Evolutionary conservation across 2,797 vertebrate genomes (phyloP).

Genomic region (Scyliorhinus canicula): DNA sequence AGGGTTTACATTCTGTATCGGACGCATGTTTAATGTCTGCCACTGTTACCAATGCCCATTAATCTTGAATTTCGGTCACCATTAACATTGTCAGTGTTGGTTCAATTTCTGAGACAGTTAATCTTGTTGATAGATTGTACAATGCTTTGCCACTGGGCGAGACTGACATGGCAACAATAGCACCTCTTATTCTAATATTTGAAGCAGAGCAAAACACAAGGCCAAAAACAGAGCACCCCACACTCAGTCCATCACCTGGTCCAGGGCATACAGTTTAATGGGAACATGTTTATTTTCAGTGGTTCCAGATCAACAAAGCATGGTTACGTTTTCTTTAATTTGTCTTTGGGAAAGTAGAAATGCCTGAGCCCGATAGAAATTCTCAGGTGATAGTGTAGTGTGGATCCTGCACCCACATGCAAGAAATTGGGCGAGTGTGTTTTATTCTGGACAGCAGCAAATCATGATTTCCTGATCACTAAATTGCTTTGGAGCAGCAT

Average conservation of each 20-base stretch:
- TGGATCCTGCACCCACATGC: not conserved
- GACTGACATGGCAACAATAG: not conserved
- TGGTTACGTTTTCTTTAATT: not conserved
- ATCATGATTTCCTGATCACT: not conserved
- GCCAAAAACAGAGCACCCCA: not conserved
- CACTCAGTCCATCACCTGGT: not conserved
- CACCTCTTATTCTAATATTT: not conserved
- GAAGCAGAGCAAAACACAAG: not conserved
- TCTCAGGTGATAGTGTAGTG: not conserved
- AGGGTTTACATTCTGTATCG: too few species aligned
- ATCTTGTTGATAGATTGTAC: not conserved
- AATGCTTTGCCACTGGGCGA: not conserved
- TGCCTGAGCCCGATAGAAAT: not conserved
- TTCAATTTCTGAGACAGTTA: too few species aligned
- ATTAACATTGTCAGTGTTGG: too few species aligned
- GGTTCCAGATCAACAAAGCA: not conserved
- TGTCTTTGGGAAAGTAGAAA: not conserved
- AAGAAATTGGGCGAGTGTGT: not conserved
- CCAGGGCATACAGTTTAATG: too few species aligned
- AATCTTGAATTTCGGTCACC: too few species aligned
- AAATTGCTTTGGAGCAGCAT: not conserved
- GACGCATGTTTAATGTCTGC: too few species aligned
- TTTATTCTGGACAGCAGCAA: not conserved
- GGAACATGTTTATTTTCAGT: not conserved
- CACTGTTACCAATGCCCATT: too few species aligned